Evolutionary conservation across 2,888 invertebrate species (phyloP), one percentile per base, ranked within the genome.

Genomic region (Fragum fragum): DNA sequence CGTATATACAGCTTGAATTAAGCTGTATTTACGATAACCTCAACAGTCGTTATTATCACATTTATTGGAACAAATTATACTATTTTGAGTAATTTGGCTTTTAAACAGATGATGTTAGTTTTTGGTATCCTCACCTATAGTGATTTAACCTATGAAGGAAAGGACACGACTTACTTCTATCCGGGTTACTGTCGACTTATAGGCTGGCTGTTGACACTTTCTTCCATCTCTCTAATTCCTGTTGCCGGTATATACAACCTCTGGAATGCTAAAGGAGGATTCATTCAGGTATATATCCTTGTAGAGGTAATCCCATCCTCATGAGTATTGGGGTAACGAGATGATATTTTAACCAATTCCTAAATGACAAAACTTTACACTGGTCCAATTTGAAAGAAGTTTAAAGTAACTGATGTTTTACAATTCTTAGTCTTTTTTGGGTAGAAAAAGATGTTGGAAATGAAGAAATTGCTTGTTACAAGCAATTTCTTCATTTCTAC

Each of bases 141-240:
- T 6, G 57, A 57, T 57, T 14, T 57, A 23, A 57, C 57, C 11
- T 57, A 57, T 23, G 23, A 57, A 57, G 57, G 57, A 26, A 57
- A 57, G 57, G 26, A 7, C 9, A 23, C 9, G 2, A 57, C 57
- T 23, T 57, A 57, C 57, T 26, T 21, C 57, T 57, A 57, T 57
- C 57, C 57, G 6, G 14, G 26, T 26, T 57, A 57, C n/a, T 57
- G 57, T 57, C 2, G 57, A 5, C 6, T 57, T 26, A 57, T 57
- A 3, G 57, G 57, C 21, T 57, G 57, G 57, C 23, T 57, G 3
- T 23, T 57, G 1, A 57, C 57, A 14, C 23, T 11, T 2, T 57
- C 57, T 11, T 57, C 57, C 21, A 57, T 57, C 26, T 5, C 14
- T 21, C 26, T 21, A 23, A 57, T 57, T 23, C 57, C 57, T n/a